Percentiles rank a stretch among this genome's conserved stretches.
Evolutionary conservation across 2,888 invertebrate genomes (phyloP).

Genomic region (Drosophila picticornis): DNA sequence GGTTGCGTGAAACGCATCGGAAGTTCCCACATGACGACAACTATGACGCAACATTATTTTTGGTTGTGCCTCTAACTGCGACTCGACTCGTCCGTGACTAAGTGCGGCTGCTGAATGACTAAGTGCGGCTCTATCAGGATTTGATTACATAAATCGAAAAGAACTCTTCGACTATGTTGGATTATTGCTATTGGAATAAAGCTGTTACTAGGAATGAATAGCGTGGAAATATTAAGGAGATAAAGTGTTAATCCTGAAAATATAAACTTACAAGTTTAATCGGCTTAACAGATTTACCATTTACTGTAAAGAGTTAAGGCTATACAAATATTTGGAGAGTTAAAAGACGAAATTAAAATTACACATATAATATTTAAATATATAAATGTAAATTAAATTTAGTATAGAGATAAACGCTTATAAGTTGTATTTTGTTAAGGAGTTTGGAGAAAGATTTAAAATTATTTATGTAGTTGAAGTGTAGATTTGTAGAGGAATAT

Average conservation of each 20-base stretch:
- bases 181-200: not conserved
- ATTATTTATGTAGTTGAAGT: not conserved
- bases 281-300: not conserved
- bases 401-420: not conserved
- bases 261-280: not conserved
- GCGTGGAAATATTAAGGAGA: not conserved
- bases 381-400: not conserved
- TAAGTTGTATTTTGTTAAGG: not conserved
- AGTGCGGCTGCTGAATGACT: not conserved
- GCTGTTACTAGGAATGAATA: not conserved
- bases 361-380: too few species aligned
- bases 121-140: not conserved
- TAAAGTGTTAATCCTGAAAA: not conserved
- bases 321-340: not conserved
- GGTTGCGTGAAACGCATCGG: conserved; percentile 53
- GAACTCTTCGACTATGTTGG: not conserved
- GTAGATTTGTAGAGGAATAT: not conserved
- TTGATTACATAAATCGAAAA: not conserved
- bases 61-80: conserved; percentile 25
- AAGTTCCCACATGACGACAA: conserved; percentile 71
- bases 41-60: conserved; percentile 77
- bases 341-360: not conserved
- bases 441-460: not conserved
- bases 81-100: not conserved
- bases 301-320: not conserved